Evolutionary conservation across 1,140 invertebrate species (phyloP).

Genomic region (Nasonia longicornis): DNA sequence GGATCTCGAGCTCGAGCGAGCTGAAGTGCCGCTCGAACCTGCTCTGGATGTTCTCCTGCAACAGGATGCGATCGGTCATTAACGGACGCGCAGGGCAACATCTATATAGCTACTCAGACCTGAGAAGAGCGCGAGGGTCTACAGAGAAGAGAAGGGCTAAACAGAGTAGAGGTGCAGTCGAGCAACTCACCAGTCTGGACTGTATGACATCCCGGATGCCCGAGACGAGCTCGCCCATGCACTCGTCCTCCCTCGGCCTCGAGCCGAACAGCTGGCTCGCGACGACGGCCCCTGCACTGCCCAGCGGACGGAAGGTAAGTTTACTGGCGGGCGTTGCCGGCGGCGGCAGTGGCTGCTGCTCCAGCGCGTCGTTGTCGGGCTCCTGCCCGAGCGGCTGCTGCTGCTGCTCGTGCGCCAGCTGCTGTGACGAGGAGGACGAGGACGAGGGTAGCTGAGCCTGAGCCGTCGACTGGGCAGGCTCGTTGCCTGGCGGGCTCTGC

Average conservation of each 20-base stretch:
- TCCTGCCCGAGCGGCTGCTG: background rate
- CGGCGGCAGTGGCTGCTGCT: background rate
- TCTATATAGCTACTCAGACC: too few species aligned
- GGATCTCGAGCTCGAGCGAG: constrained; percentile 80
- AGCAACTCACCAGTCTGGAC: constrained; percentile 65
- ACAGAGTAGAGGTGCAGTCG: background rate
- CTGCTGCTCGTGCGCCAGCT: too few species aligned
- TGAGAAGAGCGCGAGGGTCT: too few species aligned
- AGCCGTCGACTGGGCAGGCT: constrained; percentile 5
- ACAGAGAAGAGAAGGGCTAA: too few species aligned
- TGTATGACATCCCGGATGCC: constrained; percentile 84
- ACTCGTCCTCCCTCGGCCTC: constrained; percentile 75
- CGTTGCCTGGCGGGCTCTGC: constrained; percentile 78
- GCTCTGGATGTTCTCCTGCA: constrained; percentile 69
- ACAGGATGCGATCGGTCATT: too few species aligned
- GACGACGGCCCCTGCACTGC: constrained; percentile 57
- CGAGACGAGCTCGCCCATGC: constrained; percentile 79
- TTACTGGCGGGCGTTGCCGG: constrained; percentile 1
- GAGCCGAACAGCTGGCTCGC: constrained; percentile 50
- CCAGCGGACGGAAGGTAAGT: constrained; percentile 64
- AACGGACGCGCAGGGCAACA: too few species aligned
- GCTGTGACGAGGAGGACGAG: constrained; percentile 8
- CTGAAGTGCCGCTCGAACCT: constrained; percentile 74
- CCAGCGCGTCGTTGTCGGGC: background rate
- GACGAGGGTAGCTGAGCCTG: background rate